Evolutionary conservation across 2,113 vertebrate genomes (phyloP), one percentile per base, ranked within the genome.

Genomic region (Myocastor coypus): DNA sequence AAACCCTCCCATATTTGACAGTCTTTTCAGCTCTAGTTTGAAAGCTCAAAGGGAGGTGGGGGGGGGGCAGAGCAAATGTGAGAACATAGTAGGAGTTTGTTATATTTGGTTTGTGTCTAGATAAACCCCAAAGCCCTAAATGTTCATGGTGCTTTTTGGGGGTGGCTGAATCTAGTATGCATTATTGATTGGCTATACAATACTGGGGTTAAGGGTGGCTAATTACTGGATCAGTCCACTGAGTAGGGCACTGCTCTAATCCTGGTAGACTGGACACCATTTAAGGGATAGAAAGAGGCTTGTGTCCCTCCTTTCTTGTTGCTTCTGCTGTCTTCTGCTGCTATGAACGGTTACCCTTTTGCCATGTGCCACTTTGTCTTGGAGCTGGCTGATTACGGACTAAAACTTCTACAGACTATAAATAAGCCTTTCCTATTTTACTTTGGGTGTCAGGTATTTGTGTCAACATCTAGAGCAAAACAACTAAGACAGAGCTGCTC

Each of bases 11-110:
- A 94, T 91, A 91, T 26, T 83, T 89, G 84, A 83, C 87, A 96
- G 87, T 97, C 92, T 93, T 94, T 71, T 77, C 78, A 90, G 92
- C 69, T 57, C 81, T 89, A 34, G 87, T 96, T 97, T 97, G 95
- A 93, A 93, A 92, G 92, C 68, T 87, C 26, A 80, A 92, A 77
- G 78, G 42, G 46, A 46, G 46, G 7, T 22, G 16, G 11, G 71
- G 42, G 46, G 42, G 52, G 40, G 22, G 40, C 22, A 42, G n/a
- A 93, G 59, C 42, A 86, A 69, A 34, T 26, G 73, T 92, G 73
- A 89, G 73, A 52, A 73, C 46, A 69, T 7, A 69, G 66, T 69
- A 69, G 66, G 34, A 69, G 16, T 34, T 69, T 69, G 32, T 68
- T 68, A n/a, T n/a, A 16, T 69, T 19, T n/a, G 32, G 66, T 69